Conservation (phyloP, 35 echinoderm and acorn worm genomes). For the Ophioderma brevispina region DNA sequence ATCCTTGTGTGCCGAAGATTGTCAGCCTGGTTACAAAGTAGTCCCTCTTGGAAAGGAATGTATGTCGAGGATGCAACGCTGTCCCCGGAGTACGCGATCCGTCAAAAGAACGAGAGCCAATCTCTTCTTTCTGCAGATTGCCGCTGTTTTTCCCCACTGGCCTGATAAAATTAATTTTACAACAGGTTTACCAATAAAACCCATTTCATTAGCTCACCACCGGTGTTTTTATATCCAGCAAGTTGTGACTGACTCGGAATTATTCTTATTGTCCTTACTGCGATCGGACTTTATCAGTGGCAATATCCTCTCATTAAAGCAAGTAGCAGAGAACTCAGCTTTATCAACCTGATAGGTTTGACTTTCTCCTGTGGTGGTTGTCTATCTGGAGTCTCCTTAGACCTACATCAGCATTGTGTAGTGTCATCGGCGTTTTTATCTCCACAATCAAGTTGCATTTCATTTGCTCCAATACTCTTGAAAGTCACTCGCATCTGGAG, state of each 20-base stretch:
- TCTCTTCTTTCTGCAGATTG: background rate
- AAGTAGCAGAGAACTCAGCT: conserved; percentile 45
- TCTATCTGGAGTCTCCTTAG: conserved; percentile 13
- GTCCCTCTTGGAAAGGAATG: conserved; percentile 25
- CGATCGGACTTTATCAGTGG: background rate
- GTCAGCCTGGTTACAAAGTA: background rate
- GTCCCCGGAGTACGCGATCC: background rate
- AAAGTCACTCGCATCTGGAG: conserved; percentile 54
- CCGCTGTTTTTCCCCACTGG: background rate
- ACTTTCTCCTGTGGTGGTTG: conserved; percentile 8
- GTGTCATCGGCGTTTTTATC: background rate
- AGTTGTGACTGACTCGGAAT: background rate
- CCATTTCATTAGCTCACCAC: background rate
- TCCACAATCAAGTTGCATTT: conserved; percentile 6
- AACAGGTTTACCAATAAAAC: background rate
- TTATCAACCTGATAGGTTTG: conserved; percentile 25
- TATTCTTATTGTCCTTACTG: background rate
- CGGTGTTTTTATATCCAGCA: background rate
- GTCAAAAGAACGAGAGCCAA: too few relatives aligned
- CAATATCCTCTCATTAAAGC: conserved; percentile 42
- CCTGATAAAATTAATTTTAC: conserved; percentile 17
- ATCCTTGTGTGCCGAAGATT: background rate
- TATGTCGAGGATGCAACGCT: background rate
- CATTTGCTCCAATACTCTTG: conserved; percentile 37
- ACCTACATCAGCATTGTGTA: conserved; percentile 5